Base-by-base conservation (phyloP, 2,888 invertebrate genomes). In the Drosophila eohydei region DNA sequence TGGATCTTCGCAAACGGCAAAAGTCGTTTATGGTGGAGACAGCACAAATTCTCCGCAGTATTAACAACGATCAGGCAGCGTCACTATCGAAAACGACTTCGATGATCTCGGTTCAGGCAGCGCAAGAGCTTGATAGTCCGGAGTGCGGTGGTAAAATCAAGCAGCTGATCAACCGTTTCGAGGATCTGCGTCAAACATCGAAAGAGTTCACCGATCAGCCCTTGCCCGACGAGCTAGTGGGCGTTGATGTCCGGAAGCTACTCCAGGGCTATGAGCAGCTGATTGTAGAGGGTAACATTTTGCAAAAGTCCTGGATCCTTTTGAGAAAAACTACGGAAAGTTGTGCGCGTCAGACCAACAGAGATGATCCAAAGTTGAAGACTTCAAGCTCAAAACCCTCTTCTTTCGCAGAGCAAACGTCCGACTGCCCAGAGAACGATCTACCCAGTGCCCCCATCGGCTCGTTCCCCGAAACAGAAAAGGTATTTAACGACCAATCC, bases 181-280 rank as follows among this genome's bases (percentile, higher is more conserved):
- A 85, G 68, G 74, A 79, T 61, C 67, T 85, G 21, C 71, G 89
- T 2, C 68, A 79, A 60, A 84, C 63, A 21, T 87, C 89, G 5
- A 44, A 60, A 8, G 57, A 85, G 28, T 74, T 89, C 26, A 73
- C 40, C 6, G 84, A 84, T 11, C 59, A 81, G 43, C 54, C 77
- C 3, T 43, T 75, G 51, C 84, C 84, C 14, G 74, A 81, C 54
- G 89, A 85, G 61, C 73, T 85, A 2, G 40, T 57, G 6, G 69
- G 74, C 7, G 84, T 85, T 38, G 84, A 85, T 70, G 84, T 85
- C 40, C 62, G 78, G 4, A 79, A 67, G 26, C 71, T 85, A 48
- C 77, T 85, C 9, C 58, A 65, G 9, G 77, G 74, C 40, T 85
- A 89, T 28, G 84, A 85, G 56, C 69, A 67, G 36, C 73, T 83